Evolutionary conservation across 2,113 vertebrate species (phyloP).

Genomic region (Eurystomus gularis): DNA sequence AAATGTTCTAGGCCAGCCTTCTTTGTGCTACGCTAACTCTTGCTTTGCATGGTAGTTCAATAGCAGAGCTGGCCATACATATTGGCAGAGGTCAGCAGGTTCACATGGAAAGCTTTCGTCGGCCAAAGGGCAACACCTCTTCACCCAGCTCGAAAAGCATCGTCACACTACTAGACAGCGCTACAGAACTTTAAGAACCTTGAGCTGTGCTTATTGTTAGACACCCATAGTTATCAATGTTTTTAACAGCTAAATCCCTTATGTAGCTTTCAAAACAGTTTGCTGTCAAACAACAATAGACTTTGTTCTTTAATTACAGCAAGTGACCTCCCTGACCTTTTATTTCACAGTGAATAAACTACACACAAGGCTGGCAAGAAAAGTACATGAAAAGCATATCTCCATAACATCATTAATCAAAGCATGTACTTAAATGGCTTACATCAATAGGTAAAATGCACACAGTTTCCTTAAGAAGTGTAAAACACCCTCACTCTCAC

Average conservation of each 20-base stretch:
- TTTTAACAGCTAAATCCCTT: conserved; percentile 79
- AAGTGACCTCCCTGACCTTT: conserved; percentile 76
- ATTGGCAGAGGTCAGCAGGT: conserved; percentile 42
- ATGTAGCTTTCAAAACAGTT: conserved; percentile 80
- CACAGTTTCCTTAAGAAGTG: background rate
- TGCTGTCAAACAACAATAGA: conserved; percentile 78
- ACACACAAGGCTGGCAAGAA: conserved; percentile 44
- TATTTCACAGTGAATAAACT: conserved; percentile 76
- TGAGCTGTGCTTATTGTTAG: conserved; percentile 65
- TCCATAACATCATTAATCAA: conserved; percentile 70
- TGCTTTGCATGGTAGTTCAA: conserved; percentile 34
- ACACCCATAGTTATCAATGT: conserved; percentile 69
- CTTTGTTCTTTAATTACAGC: conserved; percentile 82
- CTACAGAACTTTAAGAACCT: conserved; percentile 67
- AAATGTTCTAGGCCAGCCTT: background rate
- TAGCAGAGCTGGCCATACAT: background rate
- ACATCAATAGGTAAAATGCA: conserved; percentile 48
- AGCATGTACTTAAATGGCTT: conserved; percentile 54
- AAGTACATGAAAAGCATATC: conserved; percentile 35
- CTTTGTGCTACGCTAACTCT: background rate
- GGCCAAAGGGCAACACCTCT: conserved; percentile 63
- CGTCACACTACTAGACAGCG: conserved; percentile 53
- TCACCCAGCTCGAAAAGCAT: conserved; percentile 60
- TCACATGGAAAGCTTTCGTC: conserved; percentile 53
- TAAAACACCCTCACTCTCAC: background rate